Conservation (phyloP, 2,113 vertebrate species). For the Tyto alba region DNA sequence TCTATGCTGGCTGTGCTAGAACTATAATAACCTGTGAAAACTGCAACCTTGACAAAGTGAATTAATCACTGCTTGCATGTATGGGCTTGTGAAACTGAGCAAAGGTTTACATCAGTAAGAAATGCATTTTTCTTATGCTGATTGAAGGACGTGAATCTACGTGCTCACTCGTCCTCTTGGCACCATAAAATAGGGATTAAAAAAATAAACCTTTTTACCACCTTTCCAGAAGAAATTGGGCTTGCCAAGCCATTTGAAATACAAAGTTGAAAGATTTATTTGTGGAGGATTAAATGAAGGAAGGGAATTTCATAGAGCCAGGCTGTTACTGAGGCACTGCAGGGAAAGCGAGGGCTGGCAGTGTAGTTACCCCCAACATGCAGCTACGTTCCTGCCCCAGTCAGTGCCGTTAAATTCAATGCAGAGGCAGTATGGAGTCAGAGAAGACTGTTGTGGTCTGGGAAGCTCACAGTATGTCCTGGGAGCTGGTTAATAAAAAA, state of each 20-base stretch:
- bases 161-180: not conserved
- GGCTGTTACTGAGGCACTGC: not conserved
- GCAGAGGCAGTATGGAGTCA: not conserved
- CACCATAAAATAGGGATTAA: not conserved
- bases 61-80: constrained; percentile 34
- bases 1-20: constrained; percentile 15
- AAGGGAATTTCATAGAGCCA: not conserved
- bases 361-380: not conserved
- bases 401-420: not conserved
- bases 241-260: not conserved
- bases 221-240: not conserved
- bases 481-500: not conserved
- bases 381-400: not conserved
- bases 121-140: constrained; percentile 21
- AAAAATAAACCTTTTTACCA: not conserved
- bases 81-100: not conserved
- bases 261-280: constrained; percentile 16
- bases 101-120: constrained; percentile 34
- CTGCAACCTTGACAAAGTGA: constrained; percentile 44
- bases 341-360: not conserved
- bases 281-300: not conserved
- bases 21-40: constrained; percentile 51
- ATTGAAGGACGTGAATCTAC: constrained; percentile 1
- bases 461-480: not conserved
- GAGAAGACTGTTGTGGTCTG: not conserved